Conservation (phyloP, 1,140 invertebrate genomes). For the Dolichoris vasculosae region DNA sequence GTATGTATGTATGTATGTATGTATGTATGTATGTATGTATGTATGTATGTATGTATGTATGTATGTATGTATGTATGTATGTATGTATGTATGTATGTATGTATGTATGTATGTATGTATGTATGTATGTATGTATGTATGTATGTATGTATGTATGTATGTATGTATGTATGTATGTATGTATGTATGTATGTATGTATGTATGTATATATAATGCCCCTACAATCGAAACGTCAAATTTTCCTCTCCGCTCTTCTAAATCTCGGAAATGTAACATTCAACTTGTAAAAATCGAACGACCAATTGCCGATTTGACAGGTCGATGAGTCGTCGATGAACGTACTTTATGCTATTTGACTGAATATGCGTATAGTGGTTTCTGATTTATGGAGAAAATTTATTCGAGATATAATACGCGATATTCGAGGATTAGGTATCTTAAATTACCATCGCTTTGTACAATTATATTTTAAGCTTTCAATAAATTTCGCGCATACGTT, state of each 20-base stretch:
- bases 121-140: neutral
- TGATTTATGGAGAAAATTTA: no score
- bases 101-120: neutral
- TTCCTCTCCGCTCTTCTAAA: neutral
- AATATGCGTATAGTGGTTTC: neutral
- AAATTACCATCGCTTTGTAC: no score
- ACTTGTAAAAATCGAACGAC: neutral
- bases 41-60: neutral
- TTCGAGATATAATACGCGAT: no score
- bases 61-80: neutral
- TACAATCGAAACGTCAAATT: neutral
- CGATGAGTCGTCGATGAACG: neutral
- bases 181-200: neutral
- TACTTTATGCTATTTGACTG: neutral
- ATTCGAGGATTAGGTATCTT: no score
- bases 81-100: neutral
- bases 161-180: neutral
- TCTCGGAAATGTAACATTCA: neutral
- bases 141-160: neutral
- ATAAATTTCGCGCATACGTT: no score
- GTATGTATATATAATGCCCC: neutral
- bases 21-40: neutral
- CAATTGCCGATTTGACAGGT: constrained; percentile 6
- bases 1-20: neutral
- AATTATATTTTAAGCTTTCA: no score